Evolutionary conservation across 2,888 invertebrate genomes (phyloP), one percentile per base, ranked within the genome.

Genomic region (Melieria omissa): DNA sequence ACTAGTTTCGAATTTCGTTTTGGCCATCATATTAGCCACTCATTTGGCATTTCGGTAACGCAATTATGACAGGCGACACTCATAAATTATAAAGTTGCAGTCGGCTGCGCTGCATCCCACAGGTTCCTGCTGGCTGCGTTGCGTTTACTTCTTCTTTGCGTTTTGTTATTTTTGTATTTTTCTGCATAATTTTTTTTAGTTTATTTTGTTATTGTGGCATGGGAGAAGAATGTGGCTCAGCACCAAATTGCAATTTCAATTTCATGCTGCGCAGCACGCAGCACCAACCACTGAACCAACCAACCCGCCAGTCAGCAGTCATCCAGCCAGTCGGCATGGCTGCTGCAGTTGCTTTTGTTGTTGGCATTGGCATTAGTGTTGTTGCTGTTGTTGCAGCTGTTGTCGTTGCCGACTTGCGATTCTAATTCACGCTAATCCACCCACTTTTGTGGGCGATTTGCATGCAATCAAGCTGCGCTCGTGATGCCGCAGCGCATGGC

Each of bases 401-500:
- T 41, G 29, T 41, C 42, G 52, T 64, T 49, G 41, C 14, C 4
- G 12, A 12, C 16, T 49, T 65, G 77, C 71, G 76, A 75, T 74
- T 78, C 77, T 78, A 77, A 78, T 78, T 77, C 78, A 75, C 74
- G 75, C 74, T 76, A 78, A 77, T 76, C 77, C 78, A 78, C 78
- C 78, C 76, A 78, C 78, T 75, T 74, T 75, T 75, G 71, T 61
- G 57, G 65, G 73, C 62, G 69, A 70, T 65, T 70, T 70, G 65
- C 70, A 73, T 73, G 73, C 70, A 73, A 73, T 72, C 63, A 70
- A 70, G 65, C 16, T 41, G 12, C 47, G n/a, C n/a, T 68, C 14
- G 41, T 54, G 52, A 60, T 58, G 54, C 29, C 16, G 58, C 44
- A 14, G 10, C 55, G 10, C 60, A 16, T 41, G 16, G 55, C 57